Percentiles rank a stretch among this genome's conserved stretches.
Conservation (phyloP, 1,140 invertebrate genomes). For the Agraylea sexmaculata region DNA sequence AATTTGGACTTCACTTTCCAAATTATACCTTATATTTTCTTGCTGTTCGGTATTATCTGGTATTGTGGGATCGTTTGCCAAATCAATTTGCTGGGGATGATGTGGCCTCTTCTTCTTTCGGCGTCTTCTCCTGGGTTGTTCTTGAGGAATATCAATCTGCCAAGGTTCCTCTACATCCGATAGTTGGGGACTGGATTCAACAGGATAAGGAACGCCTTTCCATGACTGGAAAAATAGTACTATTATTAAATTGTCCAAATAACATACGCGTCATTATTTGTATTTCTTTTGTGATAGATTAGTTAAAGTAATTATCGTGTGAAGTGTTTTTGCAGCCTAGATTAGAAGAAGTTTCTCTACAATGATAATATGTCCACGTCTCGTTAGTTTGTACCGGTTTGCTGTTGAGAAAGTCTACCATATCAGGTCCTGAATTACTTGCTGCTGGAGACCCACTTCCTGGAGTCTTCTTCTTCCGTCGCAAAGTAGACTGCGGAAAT, state of each 20-base stretch:
- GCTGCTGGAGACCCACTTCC: too few species aligned
- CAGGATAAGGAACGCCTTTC: slow-evolving; percentile 29
- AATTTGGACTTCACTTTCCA: slow-evolving; percentile 5
- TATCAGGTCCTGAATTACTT: too few species aligned
- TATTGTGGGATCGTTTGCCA: not conserved
- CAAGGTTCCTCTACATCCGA: slow-evolving; percentile 22
- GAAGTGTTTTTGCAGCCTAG: too few species aligned
- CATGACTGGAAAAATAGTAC: slow-evolving; percentile 43
- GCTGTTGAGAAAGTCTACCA: too few species aligned
- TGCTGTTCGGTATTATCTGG: not conserved
- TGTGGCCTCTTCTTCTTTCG: slow-evolving; percentile 42
- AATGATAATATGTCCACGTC: too few species aligned
- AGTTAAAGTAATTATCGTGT: too few species aligned
- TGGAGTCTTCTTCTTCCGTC: too few species aligned
- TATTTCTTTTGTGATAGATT: too few species aligned
- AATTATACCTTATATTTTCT: slow-evolving; percentile 8
- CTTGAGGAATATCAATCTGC: slow-evolving; percentile 22
- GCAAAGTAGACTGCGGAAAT: too few species aligned
- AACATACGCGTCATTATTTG: not conserved
- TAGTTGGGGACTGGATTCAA: slow-evolving; percentile 18
- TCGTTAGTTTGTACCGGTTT: too few species aligned
- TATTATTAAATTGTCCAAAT: too few species aligned
- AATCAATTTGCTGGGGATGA: slow-evolving; percentile 1
- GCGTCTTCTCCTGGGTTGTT: slow-evolving; percentile 32
- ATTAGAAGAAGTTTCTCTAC: too few species aligned